Conservation (phyloP, 2,888 invertebrate genomes). For the Exocentrus adspersus region DNA sequence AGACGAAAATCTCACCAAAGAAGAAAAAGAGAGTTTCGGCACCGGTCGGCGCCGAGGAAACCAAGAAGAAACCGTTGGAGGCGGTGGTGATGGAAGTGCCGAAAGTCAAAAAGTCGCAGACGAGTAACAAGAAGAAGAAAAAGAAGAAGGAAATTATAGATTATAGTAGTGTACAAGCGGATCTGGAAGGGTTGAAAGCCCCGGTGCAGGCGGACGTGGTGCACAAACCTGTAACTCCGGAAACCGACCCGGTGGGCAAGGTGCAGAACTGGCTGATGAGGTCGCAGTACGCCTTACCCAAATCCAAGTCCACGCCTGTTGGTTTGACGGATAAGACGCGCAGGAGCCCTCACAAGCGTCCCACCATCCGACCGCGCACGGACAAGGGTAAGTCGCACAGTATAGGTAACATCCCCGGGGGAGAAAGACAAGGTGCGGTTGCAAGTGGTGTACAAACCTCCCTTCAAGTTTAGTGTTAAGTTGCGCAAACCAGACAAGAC, state of each 20-base stretch:
- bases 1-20: constrained; percentile 57
- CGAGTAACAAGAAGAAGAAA: constrained; percentile 67
- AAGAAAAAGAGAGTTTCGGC: constrained; percentile 64
- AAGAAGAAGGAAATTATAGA: constrained; percentile 81
- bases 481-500: constrained; percentile 78
- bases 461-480: constrained; percentile 86
- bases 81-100: constrained; percentile 59
- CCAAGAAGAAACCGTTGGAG: constrained; percentile 63
- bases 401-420: constrained; percentile 74
- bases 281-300: constrained; percentile 77
- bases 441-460: constrained; percentile 88
- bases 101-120: constrained; percentile 62
- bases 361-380: constrained; percentile 63
- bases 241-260: constrained; percentile 73
- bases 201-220: constrained; percentile 64
- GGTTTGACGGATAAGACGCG: constrained; percentile 70
- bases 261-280: constrained; percentile 88
- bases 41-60: constrained; percentile 67
- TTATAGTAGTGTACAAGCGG: constrained; percentile 76
- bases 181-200: constrained; percentile 67
- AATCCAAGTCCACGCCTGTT: constrained; percentile 86
- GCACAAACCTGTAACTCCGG: constrained; percentile 58
- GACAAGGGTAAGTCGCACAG: constrained; percentile 72
- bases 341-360: constrained; percentile 66
- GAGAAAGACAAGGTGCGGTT: constrained; percentile 75